phyloP scores from a whole-genome alignment of 2,888 invertebrate genomes.

The Rambutsinella grinnellia region DNA sequence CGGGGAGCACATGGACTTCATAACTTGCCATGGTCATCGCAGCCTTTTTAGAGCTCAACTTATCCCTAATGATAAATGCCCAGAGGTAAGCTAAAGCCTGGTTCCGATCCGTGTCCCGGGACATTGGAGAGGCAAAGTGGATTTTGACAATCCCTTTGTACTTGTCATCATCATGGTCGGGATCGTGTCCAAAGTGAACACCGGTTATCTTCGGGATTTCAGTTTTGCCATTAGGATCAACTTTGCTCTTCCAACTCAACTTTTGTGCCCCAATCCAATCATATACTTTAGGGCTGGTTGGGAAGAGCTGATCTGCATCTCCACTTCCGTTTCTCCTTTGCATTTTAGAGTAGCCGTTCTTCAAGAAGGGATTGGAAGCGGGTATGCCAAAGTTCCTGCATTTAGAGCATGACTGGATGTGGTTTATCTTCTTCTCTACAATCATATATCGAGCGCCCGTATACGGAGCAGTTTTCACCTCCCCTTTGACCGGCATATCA shows the following conservation, averaged over 20 bases:
- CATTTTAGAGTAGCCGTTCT: no score
- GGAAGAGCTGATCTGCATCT: no score
- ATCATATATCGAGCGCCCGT: no score
- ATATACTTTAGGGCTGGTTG: no score
- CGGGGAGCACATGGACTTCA: neutral
- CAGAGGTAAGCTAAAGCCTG: neutral
- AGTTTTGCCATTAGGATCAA: neutral
- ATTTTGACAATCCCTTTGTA: neutral
- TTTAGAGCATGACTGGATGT: no score
- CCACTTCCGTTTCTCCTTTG: no score
- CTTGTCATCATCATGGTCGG: neutral
- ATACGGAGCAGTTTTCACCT: slow-evolving; percentile 5
- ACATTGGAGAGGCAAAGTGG: neutral
- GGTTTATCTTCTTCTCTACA: no score
- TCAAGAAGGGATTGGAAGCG: no score
- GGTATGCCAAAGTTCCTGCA: no score
- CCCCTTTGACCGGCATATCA: neutral
- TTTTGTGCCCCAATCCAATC: no score
- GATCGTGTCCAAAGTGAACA: neutral
- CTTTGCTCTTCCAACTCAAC: neutral
- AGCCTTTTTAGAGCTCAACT: neutral
- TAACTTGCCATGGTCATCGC: neutral
- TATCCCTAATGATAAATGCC: neutral
- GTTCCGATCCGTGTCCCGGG: neutral
- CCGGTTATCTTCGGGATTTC: slow-evolving; percentile 14